Evolutionary conservation across 2,797 vertebrate species (phyloP), one percentile per base, ranked within the genome.

Genomic region (Allobates femoralis): DNA sequence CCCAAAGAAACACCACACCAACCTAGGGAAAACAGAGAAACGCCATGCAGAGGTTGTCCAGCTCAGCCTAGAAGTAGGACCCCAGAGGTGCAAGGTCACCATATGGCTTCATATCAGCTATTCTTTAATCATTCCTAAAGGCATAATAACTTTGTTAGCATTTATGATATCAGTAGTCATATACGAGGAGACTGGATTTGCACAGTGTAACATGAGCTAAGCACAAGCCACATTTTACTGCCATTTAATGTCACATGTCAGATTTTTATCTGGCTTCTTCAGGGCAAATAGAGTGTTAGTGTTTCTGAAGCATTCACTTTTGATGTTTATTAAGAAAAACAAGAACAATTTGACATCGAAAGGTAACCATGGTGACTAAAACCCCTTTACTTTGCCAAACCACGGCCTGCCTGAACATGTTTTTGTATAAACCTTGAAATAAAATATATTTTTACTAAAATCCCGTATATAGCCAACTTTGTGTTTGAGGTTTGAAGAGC

Each of bases 331-430:
- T 87, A 30, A 66, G 85, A 64, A 75, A 83, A 83, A 69, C 71
- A 86, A 82, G 80, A 78, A 86, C 50, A 77, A 78, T 66, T 81
- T 66, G 58, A 83, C 32, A 79, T 83, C 53, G 64, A 41, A 74
- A 84, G 66, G 86, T 84, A 84, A 87, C 76, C 81, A 84, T 80
- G 60, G 86, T 46, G 66, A 87, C 32, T 74, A 80, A 87, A 87
- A 69, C 55, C 74, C 53, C 41, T 50, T 28, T 11, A 26, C 41
- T 26, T 51, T 79, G 81, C 66, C 75, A 87, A 84, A 87, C 55
- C 60, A 23, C 26, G 21, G 41, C 81, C 28, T 84, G 75, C 32
- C 30, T 79, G 18, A 78, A 83, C 80, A 83, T 28, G 80, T 67
- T 78, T 86, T 83, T 69, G 73, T 74, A 69, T 77, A 82, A 69